These are phyloP conservation scores for Dreissena polymorpha DNA, from an alignment of 1,140 invertebrate genomes.

Conservation along the genomic window DNA sequence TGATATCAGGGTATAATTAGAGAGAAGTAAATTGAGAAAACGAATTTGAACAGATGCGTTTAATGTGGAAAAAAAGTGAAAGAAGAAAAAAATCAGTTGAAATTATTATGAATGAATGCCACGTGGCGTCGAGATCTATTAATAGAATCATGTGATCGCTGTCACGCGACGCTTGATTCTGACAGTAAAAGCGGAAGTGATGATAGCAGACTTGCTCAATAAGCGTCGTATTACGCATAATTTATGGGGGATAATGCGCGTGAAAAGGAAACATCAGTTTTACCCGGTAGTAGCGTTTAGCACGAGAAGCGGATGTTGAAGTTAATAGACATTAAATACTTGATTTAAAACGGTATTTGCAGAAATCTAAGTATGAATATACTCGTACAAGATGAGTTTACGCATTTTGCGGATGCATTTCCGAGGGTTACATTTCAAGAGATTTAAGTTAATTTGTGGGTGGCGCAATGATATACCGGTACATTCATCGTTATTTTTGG, in stretches of 20 bases:
- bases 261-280: background rate
- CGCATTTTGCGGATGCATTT: background rate
- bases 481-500: too few relatives aligned
- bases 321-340: background rate
- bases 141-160: slow-evolving; percentile 2
- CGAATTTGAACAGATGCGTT: background rate
- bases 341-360: background rate
- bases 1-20: background rate
- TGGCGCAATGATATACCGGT: too few relatives aligned
- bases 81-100: background rate
- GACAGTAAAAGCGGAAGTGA: slow-evolving; percentile 7
- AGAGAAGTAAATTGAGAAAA: background rate
- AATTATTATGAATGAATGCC: background rate
- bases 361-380: background rate
- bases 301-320: background rate
- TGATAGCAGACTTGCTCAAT: background rate
- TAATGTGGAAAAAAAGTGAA: background rate
- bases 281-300: background rate
- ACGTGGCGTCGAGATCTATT: background rate
- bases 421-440: too few relatives aligned
- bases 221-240: background rate
- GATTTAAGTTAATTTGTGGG: too few relatives aligned
- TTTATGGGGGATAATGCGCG: background rate
- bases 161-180: background rate
- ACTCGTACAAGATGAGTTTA: background rate